Evolutionary conservation across 2,888 invertebrate species (phyloP).

Genomic region (Plagodis pulveraria): DNA sequence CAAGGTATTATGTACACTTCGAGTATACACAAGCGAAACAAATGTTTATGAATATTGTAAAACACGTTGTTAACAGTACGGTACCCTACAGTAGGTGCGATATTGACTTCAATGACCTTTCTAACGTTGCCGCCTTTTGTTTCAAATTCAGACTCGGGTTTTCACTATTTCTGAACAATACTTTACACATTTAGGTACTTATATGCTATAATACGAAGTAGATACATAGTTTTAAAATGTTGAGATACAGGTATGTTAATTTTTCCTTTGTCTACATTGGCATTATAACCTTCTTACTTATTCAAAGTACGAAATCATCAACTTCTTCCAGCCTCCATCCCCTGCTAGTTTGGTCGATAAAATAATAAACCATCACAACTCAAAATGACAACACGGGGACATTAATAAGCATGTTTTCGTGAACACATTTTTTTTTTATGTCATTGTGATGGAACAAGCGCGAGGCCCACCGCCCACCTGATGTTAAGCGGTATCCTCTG

Average conservation of each 20-base stretch:
- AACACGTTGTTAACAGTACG: slow-evolving; percentile 40
- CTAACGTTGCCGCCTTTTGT: slow-evolving; percentile 15
- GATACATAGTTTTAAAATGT: slow-evolving; percentile 6
- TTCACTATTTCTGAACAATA: background rate
- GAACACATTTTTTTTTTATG: no score
- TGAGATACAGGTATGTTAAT: slow-evolving; percentile 11
- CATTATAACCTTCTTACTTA: no score
- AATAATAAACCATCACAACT: no score
- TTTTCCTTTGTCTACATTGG: background rate
- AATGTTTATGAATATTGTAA: slow-evolving; percentile 47
- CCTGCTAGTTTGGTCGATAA: no score
- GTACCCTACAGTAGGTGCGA: slow-evolving; percentile 21
- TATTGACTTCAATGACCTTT: slow-evolving; percentile 26
- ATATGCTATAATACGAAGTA: no score
- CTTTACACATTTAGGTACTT: background rate
- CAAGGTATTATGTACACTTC: slow-evolving; percentile 36
- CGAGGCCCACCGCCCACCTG: no score
- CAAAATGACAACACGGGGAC: no score
- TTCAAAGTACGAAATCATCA: no score
- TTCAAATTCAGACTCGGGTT: slow-evolving; percentile 31
- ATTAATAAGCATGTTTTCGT: no score
- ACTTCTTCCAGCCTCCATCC: no score
- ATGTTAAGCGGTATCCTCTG: no score
- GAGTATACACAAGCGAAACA: slow-evolving; percentile 40
- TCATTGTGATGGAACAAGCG: no score